Percentiles rank a stretch among this genome's conserved stretches.
phyloP scores from a whole-genome alignment of 2,113 vertebrate genomes.

The Silurus asotus region DNA sequence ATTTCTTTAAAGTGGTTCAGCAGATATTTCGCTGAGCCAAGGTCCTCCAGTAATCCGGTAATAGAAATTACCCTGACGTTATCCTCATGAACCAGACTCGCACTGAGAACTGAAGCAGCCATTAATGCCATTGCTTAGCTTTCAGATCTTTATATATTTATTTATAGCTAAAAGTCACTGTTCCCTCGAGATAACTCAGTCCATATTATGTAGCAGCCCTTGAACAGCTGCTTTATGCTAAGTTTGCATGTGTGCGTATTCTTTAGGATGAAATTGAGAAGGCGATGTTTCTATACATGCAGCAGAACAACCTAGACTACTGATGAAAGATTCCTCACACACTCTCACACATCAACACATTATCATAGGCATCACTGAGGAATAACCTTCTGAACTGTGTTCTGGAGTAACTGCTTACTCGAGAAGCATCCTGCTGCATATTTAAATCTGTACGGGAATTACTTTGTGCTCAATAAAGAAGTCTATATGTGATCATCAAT shows the following conservation, averaged over 20 bases:
- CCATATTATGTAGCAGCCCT: constrained; percentile 29
- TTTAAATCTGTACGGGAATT: neutral
- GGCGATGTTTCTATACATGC: constrained; percentile 38
- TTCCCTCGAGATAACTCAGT: constrained; percentile 38
- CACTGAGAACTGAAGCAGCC: constrained; percentile 37
- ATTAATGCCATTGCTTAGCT: constrained; percentile 38
- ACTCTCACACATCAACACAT: constrained; percentile 32
- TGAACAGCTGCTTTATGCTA: constrained; percentile 45
- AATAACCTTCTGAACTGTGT: constrained; percentile 31
- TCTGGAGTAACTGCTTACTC: neutral
- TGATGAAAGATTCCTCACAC: constrained; percentile 27
- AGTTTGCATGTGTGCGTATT: constrained; percentile 12
- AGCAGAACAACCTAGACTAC: constrained; percentile 24
- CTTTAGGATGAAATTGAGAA: constrained; percentile 36
- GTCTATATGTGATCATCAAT: neutral
- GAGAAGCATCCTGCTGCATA: constrained; percentile 12
- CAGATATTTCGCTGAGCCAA: constrained; percentile 26
- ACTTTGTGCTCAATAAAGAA: neutral
- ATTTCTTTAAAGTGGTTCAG: constrained; percentile 4
- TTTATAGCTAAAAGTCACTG: constrained; percentile 29
- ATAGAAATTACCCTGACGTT: constrained; percentile 42
- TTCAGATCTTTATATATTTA: constrained; percentile 29
- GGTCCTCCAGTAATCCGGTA: constrained; percentile 35
- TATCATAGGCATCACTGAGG: constrained; percentile 22
- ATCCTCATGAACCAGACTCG: constrained; percentile 36